These are phyloP conservation scores for Sabellastarte sp. DNA, from an alignment of 2,888 invertebrate species.

Conservation along the genomic window DNA sequence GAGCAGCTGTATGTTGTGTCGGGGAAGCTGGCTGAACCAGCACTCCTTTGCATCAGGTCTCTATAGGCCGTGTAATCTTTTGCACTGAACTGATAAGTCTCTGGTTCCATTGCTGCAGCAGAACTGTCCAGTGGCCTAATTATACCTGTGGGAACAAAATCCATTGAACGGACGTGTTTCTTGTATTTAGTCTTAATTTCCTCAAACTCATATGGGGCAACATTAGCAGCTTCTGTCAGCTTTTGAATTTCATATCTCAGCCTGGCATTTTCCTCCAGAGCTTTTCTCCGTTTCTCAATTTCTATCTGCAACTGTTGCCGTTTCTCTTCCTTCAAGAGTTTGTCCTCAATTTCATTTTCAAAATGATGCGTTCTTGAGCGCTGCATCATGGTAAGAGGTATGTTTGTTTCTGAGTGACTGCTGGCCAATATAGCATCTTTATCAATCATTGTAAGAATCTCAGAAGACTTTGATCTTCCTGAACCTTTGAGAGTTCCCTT, in stretches of 20 bases:
- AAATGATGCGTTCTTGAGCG: background rate
- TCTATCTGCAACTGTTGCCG: constrained; percentile 65
- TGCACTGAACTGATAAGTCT: background rate
- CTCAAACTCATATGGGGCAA: constrained; percentile 7
- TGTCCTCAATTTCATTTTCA: constrained; percentile 62
- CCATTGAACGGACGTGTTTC: background rate
- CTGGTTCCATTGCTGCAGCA: no score
- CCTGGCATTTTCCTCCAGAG: constrained; percentile 66
- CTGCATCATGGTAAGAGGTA: background rate
- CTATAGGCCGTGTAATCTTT: no score
- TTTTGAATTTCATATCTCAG: constrained; percentile 63
- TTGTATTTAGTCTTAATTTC: background rate
- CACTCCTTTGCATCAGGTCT: background rate
- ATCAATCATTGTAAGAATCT: constrained; percentile 11
- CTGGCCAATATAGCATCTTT: constrained; percentile 3
- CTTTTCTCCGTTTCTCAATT: constrained; percentile 66
- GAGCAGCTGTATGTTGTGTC: background rate
- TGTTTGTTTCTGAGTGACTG: background rate
- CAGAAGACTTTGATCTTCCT: constrained; percentile 11
- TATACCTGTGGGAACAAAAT: background rate
- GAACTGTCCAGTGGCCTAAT: background rate
- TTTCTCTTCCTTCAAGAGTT: constrained; percentile 64
- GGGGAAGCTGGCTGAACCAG: background rate
- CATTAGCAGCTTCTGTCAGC: constrained; percentile 33
- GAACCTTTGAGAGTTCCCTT: background rate